These are phyloP conservation scores for Elgaria multicarinata DNA, from an alignment of 2,113 vertebrate species.

Conservation along the genomic window DNA sequence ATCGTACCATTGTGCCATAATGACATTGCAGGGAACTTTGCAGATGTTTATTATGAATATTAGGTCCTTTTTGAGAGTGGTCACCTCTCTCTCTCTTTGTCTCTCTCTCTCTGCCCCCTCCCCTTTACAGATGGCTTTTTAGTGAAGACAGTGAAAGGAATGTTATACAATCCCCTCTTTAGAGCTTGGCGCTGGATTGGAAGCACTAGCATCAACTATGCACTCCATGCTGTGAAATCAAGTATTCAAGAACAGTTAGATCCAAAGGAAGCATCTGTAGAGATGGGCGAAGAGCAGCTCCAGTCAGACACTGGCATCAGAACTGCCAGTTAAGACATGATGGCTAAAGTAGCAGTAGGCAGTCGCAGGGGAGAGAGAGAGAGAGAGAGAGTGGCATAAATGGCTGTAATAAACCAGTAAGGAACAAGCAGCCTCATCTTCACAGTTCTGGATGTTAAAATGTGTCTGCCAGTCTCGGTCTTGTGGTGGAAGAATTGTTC, in stretches of 20 bases:
- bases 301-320: slow-evolving; percentile 33
- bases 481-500: neutral
- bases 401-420: slow-evolving; percentile 54
- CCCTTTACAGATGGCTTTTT: slow-evolving; percentile 84
- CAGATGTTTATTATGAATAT: neutral
- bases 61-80: neutral
- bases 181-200: slow-evolving; percentile 88
- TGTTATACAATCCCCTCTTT: slow-evolving; percentile 90
- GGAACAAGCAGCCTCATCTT: slow-evolving; percentile 24
- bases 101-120: neutral
- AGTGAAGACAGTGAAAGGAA: slow-evolving; percentile 86
- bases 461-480: slow-evolving; percentile 24
- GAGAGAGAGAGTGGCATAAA: slow-evolving; percentile 31
- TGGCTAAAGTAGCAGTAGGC: slow-evolving; percentile 1
- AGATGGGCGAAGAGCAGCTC: slow-evolving; percentile 4
- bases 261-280: slow-evolving; percentile 18
- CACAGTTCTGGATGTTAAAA: neutral
- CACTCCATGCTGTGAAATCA: slow-evolving; percentile 86
- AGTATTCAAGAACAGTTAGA: slow-evolving; percentile 26
- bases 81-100: neutral
- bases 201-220: slow-evolving; percentile 90
- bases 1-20: neutral
- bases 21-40: neutral
- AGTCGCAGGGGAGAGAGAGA: too few relatives aligned
- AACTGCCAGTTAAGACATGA: neutral